Percentiles rank a stretch among this genome's conserved stretches.
phyloP scores from a whole-genome alignment of 2,888 invertebrate genomes.

The Andricus curvator region DNA sequence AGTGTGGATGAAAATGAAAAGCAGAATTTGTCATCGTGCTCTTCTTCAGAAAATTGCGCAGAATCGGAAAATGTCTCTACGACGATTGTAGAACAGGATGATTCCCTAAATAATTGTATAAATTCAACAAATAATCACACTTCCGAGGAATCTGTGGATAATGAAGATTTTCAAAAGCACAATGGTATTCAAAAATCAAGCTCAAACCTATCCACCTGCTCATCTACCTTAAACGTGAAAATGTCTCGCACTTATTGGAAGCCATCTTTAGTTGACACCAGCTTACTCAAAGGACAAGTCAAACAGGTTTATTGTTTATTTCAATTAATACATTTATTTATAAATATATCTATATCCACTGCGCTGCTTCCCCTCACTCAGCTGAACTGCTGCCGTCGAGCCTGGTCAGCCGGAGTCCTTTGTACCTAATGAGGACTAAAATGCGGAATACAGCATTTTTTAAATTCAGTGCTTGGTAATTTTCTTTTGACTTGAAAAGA shows the following conservation, averaged over 20 bases:
- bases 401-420: no score
- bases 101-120: background rate
- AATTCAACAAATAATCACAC: background rate
- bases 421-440: no score
- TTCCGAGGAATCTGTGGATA: background rate
- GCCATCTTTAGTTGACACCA: conserved; percentile 83
- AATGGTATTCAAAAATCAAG: conserved; percentile 35
- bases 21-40: conserved; percentile 47
- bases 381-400: no score
- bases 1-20: conserved; percentile 74
- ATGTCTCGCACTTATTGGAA: conserved; percentile 79
- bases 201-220: background rate
- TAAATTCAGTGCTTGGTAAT: no score
- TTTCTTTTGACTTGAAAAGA: no score
- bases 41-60: background rate
- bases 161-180: conserved; percentile 31
- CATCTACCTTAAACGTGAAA: conserved; percentile 32
- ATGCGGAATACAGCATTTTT: no score
- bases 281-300: conserved; percentile 82
- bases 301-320: conserved; percentile 79
- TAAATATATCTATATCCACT: no score
- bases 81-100: background rate
- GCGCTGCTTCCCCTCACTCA: no score
- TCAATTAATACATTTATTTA: background rate
- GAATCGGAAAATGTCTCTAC: conserved; percentile 13